Evolutionary conservation across 1,140 invertebrate species (phyloP).

Genomic region (Brachionus paranguensis): DNA sequence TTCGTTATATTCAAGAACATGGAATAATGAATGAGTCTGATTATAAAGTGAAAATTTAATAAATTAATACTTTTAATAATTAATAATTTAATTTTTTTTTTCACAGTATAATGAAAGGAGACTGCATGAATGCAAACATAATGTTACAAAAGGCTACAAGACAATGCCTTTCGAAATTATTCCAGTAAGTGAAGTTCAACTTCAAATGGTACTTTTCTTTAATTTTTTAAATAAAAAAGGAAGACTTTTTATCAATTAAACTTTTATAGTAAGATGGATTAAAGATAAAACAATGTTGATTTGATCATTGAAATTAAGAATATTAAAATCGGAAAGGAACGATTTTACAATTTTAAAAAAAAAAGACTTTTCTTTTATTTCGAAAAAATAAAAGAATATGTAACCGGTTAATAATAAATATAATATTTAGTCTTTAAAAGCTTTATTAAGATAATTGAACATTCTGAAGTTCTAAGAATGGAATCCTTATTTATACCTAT

Average conservation of each 20-base stretch:
- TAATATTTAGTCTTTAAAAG: no score
- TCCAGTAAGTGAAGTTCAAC: neutral
- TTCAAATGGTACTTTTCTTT: neutral
- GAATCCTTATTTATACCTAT: no score
- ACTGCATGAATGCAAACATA: neutral
- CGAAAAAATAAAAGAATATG: no score
- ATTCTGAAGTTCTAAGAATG: no score
- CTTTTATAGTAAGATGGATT: neutral
- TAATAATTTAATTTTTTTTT: neutral
- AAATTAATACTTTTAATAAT: neutral
- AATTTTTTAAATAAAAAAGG: neutral
- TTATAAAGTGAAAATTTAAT: neutral
- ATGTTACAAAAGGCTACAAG: neutral
- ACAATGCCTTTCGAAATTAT: neutral
- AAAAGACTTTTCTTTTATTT: no score
- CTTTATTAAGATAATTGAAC: no score
- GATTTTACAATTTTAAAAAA: neutral
- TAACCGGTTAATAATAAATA: no score
- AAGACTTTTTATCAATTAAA: neutral
- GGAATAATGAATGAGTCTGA: constrained; percentile 5
- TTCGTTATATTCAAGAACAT: constrained; percentile 47
- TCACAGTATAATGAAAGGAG: neutral
- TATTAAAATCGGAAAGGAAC: neutral
- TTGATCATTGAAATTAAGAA: no score
- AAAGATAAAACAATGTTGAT: no score